These are phyloP conservation scores for Mimas tiliae DNA, from an alignment of 2,888 invertebrate species.

Conservation along the genomic window DNA sequence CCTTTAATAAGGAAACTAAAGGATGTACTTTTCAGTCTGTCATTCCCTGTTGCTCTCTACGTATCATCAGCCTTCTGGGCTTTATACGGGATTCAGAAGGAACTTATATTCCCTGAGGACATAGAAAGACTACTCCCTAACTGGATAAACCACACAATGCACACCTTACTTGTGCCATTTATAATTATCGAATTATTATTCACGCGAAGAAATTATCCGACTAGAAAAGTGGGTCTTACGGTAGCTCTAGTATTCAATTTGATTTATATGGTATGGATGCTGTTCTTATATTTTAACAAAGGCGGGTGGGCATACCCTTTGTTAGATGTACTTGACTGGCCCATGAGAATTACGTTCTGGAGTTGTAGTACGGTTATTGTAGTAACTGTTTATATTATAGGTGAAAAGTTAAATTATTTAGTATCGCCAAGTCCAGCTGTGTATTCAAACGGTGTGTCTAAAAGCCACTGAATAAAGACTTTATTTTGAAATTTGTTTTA, in stretches of 20 bases:
- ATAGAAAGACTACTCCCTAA: slow-evolving; percentile 92
- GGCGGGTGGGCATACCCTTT: slow-evolving; percentile 96
- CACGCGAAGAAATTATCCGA: slow-evolving; percentile 90
- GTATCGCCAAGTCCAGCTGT: slow-evolving; percentile 83
- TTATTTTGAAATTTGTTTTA: slow-evolving; percentile 20
- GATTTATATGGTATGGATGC: slow-evolving; percentile 89
- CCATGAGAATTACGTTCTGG: slow-evolving; percentile 89
- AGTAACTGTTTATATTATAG: slow-evolving; percentile 87
- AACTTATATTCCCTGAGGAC: slow-evolving; percentile 93
- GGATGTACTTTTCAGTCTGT: slow-evolving; percentile 87
- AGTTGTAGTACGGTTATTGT: slow-evolving; percentile 82
- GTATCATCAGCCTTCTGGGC: slow-evolving; percentile 95
- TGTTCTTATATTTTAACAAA: slow-evolving; percentile 87
- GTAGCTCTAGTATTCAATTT: slow-evolving; percentile 85
- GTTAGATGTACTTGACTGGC: slow-evolving; percentile 88
- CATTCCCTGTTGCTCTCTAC: slow-evolving; percentile 91
- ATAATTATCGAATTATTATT: slow-evolving; percentile 89
- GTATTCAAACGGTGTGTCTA: slow-evolving; percentile 46
- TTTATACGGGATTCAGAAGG: slow-evolving; percentile 92
- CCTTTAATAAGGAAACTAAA: slow-evolving; percentile 87
- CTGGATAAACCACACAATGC: slow-evolving; percentile 96
- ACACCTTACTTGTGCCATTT: slow-evolving; percentile 92
- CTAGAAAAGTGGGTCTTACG: slow-evolving; percentile 85
- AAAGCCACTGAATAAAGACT: slow-evolving; percentile 33
- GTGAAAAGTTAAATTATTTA: slow-evolving; percentile 88